Percentiles rank a stretch among this genome's conserved stretches.
Conservation (phyloP, 2,113 vertebrate genomes). For the Clarias batrachus region DNA sequence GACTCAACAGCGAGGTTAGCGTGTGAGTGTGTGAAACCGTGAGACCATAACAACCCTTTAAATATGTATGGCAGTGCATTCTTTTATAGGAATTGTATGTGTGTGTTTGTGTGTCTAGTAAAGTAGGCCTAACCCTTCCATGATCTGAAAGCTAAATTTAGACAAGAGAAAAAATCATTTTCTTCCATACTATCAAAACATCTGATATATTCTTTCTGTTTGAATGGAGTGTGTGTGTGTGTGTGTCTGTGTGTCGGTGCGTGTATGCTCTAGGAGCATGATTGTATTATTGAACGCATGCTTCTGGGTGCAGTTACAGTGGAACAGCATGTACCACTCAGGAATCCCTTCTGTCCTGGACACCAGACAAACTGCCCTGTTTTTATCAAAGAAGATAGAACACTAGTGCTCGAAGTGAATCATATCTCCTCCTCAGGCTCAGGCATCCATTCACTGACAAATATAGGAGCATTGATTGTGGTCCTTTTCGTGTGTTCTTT, state of each 20-base stretch:
- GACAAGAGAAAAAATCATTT: constrained; percentile 14
- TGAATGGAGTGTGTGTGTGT: constrained; percentile 18
- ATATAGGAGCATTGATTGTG: not conserved
- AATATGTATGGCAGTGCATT: not conserved
- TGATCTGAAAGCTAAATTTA: constrained; percentile 24
- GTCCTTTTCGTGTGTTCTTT: not conserved
- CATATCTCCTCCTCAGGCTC: not conserved
- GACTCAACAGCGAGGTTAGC: not conserved
- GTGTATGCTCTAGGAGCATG: not conserved
- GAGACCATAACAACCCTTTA: not conserved
- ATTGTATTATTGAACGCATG: constrained; percentile 21
- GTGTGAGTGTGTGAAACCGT: not conserved
- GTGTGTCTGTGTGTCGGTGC: constrained; percentile 17
- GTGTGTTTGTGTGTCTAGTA: not conserved
- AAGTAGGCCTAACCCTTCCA: not conserved
- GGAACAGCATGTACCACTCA: not conserved
- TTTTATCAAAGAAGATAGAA: constrained; percentile 1
- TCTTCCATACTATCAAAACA: not conserved
- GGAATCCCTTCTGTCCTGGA: not conserved
- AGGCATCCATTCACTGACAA: not conserved
- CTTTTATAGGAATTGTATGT: not conserved
- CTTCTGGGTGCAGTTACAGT: constrained; percentile 12
- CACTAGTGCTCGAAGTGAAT: not conserved
- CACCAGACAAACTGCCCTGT: not conserved
- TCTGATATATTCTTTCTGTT: not conserved